Evolutionary conservation across 2,797 vertebrate species (phyloP), one percentile per base, ranked within the genome.

Genomic region (Holocentrus rufus): DNA sequence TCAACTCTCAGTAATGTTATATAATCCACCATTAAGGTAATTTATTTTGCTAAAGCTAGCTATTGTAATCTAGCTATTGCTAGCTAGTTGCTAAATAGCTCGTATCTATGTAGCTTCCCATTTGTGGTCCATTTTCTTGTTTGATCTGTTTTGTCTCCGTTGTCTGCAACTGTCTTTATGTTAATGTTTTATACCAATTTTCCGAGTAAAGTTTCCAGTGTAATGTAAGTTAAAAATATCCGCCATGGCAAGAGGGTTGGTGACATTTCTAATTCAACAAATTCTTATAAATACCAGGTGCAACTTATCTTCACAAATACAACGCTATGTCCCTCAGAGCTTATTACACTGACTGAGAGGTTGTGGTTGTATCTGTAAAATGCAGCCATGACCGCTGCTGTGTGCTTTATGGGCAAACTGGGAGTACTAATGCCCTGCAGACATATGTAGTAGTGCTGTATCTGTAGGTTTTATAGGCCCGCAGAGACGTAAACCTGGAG

Each of bases 321-420:
- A 53, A 30, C 39, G 62, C 55, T 23, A 30, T 54, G 46, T 66
- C 58, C 39, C 36, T 61, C 13, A 20, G 54, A 71, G 50, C 27
- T 42, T 3, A 3, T 39, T 55, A 30, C 27, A 53, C 58, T 65
- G 54, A 11, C 34, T 36, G 15, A 47, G 46, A 47, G 46, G 46
- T 17, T 25, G 18, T 42, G 31, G n/a, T 72, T 4, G 1, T 4
- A 44, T 55, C 18, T 82, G 60, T 76, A 64, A 79, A 78, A 76
- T 70, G 20, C 49, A 81, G 15, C 23, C 1, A 3, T 70, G 59
- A 66, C 49, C 55, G 31, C 66, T 58, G 22, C 5, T 65, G 20
- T 52, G 63, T 73, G 54, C 85, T 27, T 77, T 65, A 80, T 69
- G 53, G 55, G 31, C 20, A 61, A 59, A 74, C 49, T 64, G 61